A percentile compares a stretch with the other conserved stretches of the same genome.
These are phyloP conservation scores for Phyllotreta cruciferae DNA, from an alignment of 2,888 invertebrate species.

Conservation along the genomic window DNA sequence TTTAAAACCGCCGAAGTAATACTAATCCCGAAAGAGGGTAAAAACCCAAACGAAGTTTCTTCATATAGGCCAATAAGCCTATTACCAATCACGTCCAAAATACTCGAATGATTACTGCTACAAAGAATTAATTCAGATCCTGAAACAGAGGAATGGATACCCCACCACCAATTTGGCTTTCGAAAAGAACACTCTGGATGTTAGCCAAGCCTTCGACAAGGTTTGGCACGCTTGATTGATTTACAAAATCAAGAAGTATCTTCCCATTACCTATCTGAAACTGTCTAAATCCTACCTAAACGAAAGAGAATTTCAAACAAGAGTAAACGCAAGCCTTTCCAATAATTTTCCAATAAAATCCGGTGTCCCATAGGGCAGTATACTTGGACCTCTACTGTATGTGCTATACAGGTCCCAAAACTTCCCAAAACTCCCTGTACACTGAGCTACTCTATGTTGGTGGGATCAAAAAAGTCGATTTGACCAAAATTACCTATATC, in stretches of 20 bases:
- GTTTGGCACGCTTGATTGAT: too few relatives aligned
- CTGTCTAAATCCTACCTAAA: not conserved
- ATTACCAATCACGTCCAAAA: slow-evolving; percentile 14
- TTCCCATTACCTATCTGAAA: not conserved
- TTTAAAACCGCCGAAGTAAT: slow-evolving; percentile 25
- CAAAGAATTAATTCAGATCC: slow-evolving; percentile 12
- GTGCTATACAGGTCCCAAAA: too few relatives aligned
- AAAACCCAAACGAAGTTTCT: slow-evolving; percentile 9
- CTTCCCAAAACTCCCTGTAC: too few relatives aligned
- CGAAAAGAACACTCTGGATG: slow-evolving; percentile 4
- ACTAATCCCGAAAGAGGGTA: too few relatives aligned
- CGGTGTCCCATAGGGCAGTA: too few relatives aligned
- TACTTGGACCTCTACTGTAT: too few relatives aligned
- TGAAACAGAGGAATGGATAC: slow-evolving; percentile 4
- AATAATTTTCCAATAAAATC: too few relatives aligned
- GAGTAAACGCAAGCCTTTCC: slow-evolving; percentile 2
- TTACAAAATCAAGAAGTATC: slow-evolving; percentile 12
- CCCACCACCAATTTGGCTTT: not conserved
- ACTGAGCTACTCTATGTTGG: too few relatives aligned
- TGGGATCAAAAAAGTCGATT: too few relatives aligned
- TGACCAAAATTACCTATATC: too few relatives aligned
- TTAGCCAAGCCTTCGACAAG: slow-evolving; percentile 25
- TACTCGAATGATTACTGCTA: slow-evolving; percentile 11
- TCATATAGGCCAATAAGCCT: slow-evolving; percentile 14
- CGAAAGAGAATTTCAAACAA: slow-evolving; percentile 6